Percentiles rank a stretch among this genome's conserved stretches.
Evolutionary conservation across 1,140 invertebrate species (phyloP).

Genomic region (Sarcophaga bullata): DNA sequence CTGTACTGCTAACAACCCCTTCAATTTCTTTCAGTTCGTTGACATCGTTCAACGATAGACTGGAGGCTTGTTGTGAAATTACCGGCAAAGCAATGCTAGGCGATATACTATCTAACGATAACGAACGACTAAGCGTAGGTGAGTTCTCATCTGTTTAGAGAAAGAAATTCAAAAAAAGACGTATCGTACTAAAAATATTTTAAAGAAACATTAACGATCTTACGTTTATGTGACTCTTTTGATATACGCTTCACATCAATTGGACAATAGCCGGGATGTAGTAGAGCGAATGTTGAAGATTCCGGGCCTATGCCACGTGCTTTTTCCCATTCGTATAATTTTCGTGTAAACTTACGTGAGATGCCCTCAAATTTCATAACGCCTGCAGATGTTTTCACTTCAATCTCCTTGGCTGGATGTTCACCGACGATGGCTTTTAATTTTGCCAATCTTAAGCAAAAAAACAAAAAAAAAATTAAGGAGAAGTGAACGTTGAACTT

Average conservation of each 20-base stretch:
- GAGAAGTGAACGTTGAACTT: too few species aligned
- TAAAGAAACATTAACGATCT: background rate
- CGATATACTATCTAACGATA: constrained; percentile 76
- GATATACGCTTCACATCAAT: constrained; percentile 59
- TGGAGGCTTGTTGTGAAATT: constrained; percentile 74
- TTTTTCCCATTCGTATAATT: constrained; percentile 92
- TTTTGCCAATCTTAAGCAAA: constrained; percentile 70
- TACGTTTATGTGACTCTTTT: constrained; percentile 57
- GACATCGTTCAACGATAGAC: constrained; percentile 76
- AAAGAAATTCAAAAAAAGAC: background rate
- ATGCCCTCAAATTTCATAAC: constrained; percentile 87
- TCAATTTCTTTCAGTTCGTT: constrained; percentile 69
- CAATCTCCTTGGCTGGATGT: constrained; percentile 74
- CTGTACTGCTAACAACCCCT: constrained; percentile 67
- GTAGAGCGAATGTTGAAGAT: constrained; percentile 80
- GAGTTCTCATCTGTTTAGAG: constrained; percentile 53
- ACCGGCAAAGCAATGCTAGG: constrained; percentile 66
- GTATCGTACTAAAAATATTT: background rate
- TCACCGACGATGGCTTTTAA: constrained; percentile 70
- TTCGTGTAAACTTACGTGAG: constrained; percentile 86
- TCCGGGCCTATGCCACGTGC: constrained; percentile 82
- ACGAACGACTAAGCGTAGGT: constrained; percentile 71
- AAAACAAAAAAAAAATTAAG: too few species aligned
- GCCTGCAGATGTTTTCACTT: constrained; percentile 82
- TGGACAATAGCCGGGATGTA: constrained; percentile 71